Evolutionary conservation across 2,113 vertebrate genomes (phyloP).

Genomic region (Chaenocephalus aceratus): DNA sequence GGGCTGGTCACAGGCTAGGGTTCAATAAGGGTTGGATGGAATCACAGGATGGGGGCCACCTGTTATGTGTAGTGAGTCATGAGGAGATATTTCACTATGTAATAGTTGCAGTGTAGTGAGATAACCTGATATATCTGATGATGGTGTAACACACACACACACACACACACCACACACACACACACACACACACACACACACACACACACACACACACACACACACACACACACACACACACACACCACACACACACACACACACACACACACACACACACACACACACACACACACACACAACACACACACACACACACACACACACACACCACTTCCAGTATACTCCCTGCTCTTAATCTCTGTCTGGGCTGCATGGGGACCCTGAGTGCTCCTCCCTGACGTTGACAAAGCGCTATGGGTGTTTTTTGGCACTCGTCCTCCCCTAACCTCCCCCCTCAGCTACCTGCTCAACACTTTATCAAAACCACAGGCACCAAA

Average conservation of each 20-base stretch:
- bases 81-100: conserved; percentile 57
- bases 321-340: conserved; percentile 43
- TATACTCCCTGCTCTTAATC: conserved; percentile 68
- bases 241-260: conserved; percentile 24
- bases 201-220: conserved; percentile 26
- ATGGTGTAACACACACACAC: conserved; percentile 49
- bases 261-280: conserved; percentile 19
- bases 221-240: conserved; percentile 19
- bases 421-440: conserved; percentile 75
- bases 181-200: conserved; percentile 19
- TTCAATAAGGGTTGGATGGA: conserved; percentile 38
- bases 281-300: conserved; percentile 26
- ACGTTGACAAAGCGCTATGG: conserved; percentile 78
- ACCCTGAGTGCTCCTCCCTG: conserved; percentile 69
- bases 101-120: conserved; percentile 64
- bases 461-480: conserved; percentile 77
- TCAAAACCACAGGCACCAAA: conserved; percentile 75
- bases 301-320: background rate
- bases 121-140: conserved; percentile 73
- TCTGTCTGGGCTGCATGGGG: conserved; percentile 71
- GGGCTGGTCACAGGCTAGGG: conserved; percentile 57
- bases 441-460: conserved; percentile 50
- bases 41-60: conserved; percentile 33
- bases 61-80: conserved; percentile 52
- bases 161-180: conserved; percentile 14